Evolutionary conservation across 2,888 invertebrate species (phyloP).

Genomic region (Drosophila leonis): DNA sequence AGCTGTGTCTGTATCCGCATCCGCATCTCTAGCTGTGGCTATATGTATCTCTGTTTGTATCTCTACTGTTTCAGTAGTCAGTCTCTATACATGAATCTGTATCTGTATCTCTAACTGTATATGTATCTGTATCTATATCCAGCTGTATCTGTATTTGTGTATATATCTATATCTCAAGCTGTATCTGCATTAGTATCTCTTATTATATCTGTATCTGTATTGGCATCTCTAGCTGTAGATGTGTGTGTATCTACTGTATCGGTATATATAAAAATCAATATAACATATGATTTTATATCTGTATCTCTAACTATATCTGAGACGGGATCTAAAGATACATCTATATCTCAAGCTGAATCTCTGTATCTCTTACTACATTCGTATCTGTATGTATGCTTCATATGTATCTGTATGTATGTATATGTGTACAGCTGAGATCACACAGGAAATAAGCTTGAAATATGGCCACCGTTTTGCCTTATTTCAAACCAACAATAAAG

Average conservation of each 20-base stretch:
- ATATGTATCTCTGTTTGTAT: neutral
- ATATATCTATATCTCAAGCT: constrained; percentile 11
- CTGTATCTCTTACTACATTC: too few species aligned
- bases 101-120: neutral
- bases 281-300: too few species aligned
- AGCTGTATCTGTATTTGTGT: neutral
- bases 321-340: too few species aligned
- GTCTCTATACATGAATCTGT: neutral
- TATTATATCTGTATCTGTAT: too few species aligned
- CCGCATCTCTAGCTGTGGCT: neutral
- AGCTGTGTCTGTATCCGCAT: neutral
- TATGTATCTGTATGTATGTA: too few species aligned
- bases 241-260: too few species aligned
- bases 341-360: too few species aligned
- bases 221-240: too few species aligned
- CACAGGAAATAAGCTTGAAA: constrained; percentile 71
- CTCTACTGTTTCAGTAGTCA: neutral
- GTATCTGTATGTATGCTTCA: too few species aligned
- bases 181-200: constrained; percentile 17
- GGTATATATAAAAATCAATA: too few species aligned
- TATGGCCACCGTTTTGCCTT: constrained; percentile 47
- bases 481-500: constrained; percentile 24
- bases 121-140: constrained; percentile 1
- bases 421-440: constrained; percentile 60
- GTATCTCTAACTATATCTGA: too few species aligned